Evolutionary conservation across 2,113 vertebrate genomes (phyloP).

Genomic region (Austrofundulus limnaeus): DNA sequence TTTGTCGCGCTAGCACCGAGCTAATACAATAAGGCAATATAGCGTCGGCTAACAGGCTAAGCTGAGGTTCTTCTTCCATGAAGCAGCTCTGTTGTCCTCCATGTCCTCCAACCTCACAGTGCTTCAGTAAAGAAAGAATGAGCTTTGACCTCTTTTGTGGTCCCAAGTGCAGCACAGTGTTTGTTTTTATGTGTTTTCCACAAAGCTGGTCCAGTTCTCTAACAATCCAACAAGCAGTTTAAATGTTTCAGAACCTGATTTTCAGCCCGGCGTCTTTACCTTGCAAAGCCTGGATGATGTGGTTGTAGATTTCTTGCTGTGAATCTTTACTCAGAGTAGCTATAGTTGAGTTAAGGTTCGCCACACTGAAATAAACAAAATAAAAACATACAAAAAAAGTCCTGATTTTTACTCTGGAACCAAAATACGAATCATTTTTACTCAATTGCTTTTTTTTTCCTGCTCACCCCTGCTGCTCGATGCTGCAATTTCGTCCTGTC

Average conservation of each 20-base stretch:
- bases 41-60: no score
- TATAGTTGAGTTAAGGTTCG: slow-evolving; percentile 54
- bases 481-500: slow-evolving; percentile 58
- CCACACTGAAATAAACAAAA: slow-evolving; percentile 60
- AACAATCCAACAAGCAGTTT: background rate
- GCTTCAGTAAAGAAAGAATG: no score
- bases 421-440: background rate
- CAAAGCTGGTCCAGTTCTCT: background rate
- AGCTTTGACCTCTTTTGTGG: no score
- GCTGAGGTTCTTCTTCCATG: no score
- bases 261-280: slow-evolving; percentile 46
- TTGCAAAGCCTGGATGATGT: slow-evolving; percentile 64
- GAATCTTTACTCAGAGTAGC: slow-evolving; percentile 47
- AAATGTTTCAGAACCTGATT: background rate
- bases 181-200: no score
- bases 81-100: no score
- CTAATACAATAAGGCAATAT: no score
- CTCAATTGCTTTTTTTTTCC: rapidly evolving
- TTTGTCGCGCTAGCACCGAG: no score
- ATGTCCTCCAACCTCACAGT: no score
- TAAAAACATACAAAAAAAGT: background rate
- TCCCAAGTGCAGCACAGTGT: no score
- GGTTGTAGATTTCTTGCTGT: slow-evolving; percentile 50
- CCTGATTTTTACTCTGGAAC: no score
- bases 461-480: slow-evolving; percentile 59